Base-by-base conservation (phyloP, 1,140 invertebrate species). In the Eufriesea mexicana region DNA sequence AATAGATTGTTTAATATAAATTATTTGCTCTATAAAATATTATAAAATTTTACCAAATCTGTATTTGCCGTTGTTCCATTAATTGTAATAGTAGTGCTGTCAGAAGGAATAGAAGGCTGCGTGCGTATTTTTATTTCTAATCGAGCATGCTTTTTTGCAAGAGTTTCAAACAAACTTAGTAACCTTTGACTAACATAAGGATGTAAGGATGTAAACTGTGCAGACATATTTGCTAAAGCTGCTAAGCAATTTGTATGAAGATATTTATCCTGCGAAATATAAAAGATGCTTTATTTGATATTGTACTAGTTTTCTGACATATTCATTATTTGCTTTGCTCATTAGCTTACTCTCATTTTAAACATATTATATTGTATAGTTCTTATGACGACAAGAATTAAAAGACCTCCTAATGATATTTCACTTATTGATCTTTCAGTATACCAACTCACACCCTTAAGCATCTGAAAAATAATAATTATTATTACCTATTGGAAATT, bases 301-400 rank as follows among this genome's bases (percentile, higher is more conserved):
- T 51, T 12, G 6, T 45, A 45, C 25, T 77, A 0, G 16, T 28
- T 20, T 47, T 9, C 25, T 45, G 18, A 12, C 28, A 54, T 35
- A 54, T 54, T 45, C 51, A 54, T 47, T 35, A 35, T 61, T 16
- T 84, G 55, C n/a, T 54, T 14, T 42, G 6, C 47, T 70, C n/a
- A 68, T 51, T 71, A 70, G 92, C 94, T 94, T 94, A 97, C 97
- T 88, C 98, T 96, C 96, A 99, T 99, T 94, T 98, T 97, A 55
- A 99, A 95, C 96, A 99, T 99, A 92, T 99, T 99, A 94, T 98
- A 99, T 91, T 99, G 99, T 92, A 99, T 98, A 8, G 98, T 99
- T 83, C 99, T 95, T 57, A 99, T 97, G 25, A 99, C 97, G 14
- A 99, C 98, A 68, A 99, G 94, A 81, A 99, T 98, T 77, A 99